A percentile compares a stretch with the other conserved stretches of the same genome.
Evolutionary conservation across 2,113 vertebrate genomes (phyloP).

Genomic region (Elgaria multicarinata): DNA sequence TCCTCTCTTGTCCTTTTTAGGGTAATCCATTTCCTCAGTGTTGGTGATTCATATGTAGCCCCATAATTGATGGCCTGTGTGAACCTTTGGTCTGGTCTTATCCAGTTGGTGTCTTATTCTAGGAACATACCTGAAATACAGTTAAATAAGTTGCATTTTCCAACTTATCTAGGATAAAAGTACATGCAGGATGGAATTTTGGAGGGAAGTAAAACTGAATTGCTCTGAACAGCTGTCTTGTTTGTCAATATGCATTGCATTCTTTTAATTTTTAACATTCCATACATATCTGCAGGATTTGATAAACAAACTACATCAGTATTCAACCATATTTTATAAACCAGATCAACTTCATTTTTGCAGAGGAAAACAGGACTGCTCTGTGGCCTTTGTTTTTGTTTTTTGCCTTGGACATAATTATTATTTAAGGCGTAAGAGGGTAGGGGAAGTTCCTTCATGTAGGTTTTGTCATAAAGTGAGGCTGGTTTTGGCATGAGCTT

Average conservation of each 20-base stretch:
- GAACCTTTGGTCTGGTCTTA: neutral
- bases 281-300: neutral
- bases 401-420: neutral
- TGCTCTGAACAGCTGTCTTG: neutral
- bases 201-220: neutral
- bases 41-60: no score
- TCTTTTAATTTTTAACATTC: no score
- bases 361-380: neutral
- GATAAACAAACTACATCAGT: neutral
- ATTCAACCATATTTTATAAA: neutral
- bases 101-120: neutral
- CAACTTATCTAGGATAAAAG: neutral
- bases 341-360: neutral
- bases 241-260: neutral
- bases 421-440: neutral
- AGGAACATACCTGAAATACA: neutral
- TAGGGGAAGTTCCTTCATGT: neutral
- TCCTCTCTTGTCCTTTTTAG: no score
- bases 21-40: no score
- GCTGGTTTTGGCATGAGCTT: neutral
- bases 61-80: no score
- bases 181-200: no score
- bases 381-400: neutral
- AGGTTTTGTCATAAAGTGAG: neutral
- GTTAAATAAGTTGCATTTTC: neutral